Base-by-base conservation (phyloP, 2,888 invertebrate genomes). In the Tiphia femorata region DNA sequence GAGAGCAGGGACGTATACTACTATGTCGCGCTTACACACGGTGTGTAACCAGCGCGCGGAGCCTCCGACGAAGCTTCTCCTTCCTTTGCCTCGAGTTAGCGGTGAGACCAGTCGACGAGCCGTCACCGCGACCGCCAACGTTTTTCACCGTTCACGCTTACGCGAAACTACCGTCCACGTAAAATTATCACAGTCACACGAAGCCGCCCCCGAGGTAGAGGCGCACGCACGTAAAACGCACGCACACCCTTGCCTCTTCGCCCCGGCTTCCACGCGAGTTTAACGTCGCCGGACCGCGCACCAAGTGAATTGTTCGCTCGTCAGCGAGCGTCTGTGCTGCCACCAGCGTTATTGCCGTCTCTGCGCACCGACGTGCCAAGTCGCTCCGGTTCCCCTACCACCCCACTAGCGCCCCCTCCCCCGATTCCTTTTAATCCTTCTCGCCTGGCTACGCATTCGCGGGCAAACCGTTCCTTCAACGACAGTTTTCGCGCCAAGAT, bases 291-390 rank as follows among this genome's bases (percentile, higher is more conserved):
- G 55, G 52, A 63, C 55, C 63, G 49, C 63, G 53, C 63, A 64
- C 64, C 64, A 62, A 62, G 65, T 56, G 65, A 60, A 62, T 66
- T 58, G 65, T 66, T 66, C 64, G 70, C 62, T 59, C 66, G 56
- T 64, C 62, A 62, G 64, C 65, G 64, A 69, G 58, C 67, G 63
- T 64, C 61, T 62, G 63, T 64, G 67, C 58, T 65, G 61, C 61
- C 63, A 61, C 62, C 62, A 55, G 56, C 53, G 17, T 30, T 29
- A 59, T 46, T 55, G 62, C 62, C 62, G 68, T 64, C 55, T 61
- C 62, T 60, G 67, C 61, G 62, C 64, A 66, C 64, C 53, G 67
- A 63, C 64, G 60, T 68, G 64, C 64, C 67, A 61, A 67, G 69
- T 64, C 65, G 56, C 38, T 25, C 33, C 8, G 21, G 43, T n/a